Percentiles rank a stretch among this genome's conserved stretches.
These are phyloP conservation scores for Ormyrus thymus DNA, from an alignment of 2,888 invertebrate species.

Conservation along the genomic window DNA sequence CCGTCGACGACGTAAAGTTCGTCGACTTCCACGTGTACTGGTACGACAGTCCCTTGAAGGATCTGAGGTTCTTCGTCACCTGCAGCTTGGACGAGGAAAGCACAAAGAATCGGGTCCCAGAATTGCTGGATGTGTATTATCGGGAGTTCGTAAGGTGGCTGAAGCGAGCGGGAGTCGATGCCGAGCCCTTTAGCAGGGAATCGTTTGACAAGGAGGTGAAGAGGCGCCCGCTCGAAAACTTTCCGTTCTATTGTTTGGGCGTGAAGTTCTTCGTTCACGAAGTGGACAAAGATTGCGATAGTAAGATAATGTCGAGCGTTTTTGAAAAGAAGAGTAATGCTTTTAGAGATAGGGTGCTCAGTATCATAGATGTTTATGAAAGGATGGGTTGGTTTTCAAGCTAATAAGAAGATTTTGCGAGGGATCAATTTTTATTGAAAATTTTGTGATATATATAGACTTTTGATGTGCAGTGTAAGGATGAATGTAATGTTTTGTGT, in stretches of 20 bases:
- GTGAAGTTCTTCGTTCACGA: conserved; percentile 19
- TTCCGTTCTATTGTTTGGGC: conserved; percentile 59
- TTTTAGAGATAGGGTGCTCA: background rate
- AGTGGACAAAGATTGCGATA: background rate
- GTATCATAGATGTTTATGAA: conserved; percentile 17
- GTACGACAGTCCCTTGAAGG: conserved; percentile 76
- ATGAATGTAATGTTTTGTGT: too few species aligned
- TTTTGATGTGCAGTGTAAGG: too few species aligned
- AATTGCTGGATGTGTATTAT: conserved; percentile 77
- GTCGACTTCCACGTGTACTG: conserved; percentile 79
- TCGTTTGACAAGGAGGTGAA: conserved; percentile 60
- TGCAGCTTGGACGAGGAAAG: conserved; percentile 76
- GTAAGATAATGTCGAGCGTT: background rate
- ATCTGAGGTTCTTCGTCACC: conserved; percentile 78
- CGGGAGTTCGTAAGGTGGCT: conserved; percentile 75
- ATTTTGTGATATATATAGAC: too few species aligned
- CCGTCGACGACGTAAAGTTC: conserved; percentile 76
- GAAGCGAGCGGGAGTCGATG: conserved; percentile 71
- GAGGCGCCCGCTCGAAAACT: conserved; percentile 60
- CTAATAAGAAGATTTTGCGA: too few species aligned
- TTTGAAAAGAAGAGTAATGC: background rate
- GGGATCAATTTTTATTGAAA: too few species aligned
- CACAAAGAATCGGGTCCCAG: conserved; percentile 74
- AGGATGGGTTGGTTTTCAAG: conserved; percentile 23
- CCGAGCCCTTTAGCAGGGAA: conserved; percentile 59